These are phyloP conservation scores for Cephus pulcher DNA, from an alignment of 2,888 invertebrate genomes.

Conservation along the genomic window DNA sequence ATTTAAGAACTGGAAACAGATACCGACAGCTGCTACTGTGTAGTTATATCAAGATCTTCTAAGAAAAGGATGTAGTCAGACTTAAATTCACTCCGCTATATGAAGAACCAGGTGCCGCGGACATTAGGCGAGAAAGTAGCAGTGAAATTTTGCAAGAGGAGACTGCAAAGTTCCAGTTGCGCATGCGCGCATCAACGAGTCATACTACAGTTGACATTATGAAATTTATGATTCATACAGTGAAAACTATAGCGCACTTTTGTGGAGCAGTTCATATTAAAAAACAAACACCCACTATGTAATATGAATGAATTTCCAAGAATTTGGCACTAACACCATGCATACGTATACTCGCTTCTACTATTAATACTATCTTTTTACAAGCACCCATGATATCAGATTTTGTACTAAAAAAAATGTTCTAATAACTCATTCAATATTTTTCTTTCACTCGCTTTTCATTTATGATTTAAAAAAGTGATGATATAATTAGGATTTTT, in stretches of 20 bases:
- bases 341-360: not conserved
- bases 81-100: not conserved
- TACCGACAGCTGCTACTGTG: not conserved
- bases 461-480: not conserved
- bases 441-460: not conserved
- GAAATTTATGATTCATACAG: not conserved
- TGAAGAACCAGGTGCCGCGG: not conserved
- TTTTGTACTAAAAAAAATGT: not conserved
- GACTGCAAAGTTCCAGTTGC: not conserved
- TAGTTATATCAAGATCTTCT: not conserved
- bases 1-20: not conserved
- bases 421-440: not conserved
- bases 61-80: not conserved
- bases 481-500: not conserved
- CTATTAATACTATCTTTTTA: not conserved
- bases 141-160: conserved; percentile 17
- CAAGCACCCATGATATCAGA: not conserved
- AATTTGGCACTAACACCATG: not conserved
- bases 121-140: conserved; percentile 18
- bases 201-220: not conserved
- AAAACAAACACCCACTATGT: not conserved
- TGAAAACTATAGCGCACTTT: too few relatives aligned
- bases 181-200: not conserved
- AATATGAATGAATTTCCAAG: not conserved
- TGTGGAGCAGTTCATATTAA: not conserved